Conservation (phyloP, 1,140 invertebrate species). For the Pristionchus pacificus region DNA sequence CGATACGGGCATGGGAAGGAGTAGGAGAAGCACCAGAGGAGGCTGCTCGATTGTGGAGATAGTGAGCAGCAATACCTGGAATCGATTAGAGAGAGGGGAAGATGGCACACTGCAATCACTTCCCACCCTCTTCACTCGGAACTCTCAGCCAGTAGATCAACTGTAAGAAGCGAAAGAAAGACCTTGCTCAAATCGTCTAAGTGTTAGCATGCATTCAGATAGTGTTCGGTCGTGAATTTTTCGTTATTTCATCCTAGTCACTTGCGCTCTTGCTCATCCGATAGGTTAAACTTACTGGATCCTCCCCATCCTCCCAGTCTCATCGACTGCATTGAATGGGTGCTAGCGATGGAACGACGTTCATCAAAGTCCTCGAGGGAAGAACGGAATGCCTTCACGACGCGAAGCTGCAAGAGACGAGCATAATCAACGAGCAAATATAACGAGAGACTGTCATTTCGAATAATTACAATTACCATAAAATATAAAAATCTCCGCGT, state of each 20-base stretch:
- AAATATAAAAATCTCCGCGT: conserved; percentile 13
- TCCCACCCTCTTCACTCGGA: too few species aligned
- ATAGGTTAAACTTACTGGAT: conserved; percentile 4
- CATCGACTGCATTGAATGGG: conserved; percentile 57
- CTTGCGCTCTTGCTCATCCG: too few species aligned
- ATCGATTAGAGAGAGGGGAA: too few species aligned
- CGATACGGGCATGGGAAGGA: conserved; percentile 16
- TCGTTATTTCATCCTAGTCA: too few species aligned
- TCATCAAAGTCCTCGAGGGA: conserved; percentile 99
- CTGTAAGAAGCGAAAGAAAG: too few species aligned
- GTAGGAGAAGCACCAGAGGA: conserved; percentile 19
- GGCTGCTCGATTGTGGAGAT: conserved; percentile 17
- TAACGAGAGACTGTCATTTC: conserved; percentile 2
- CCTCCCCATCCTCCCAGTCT: conserved; percentile 40
- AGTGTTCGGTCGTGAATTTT: too few species aligned
- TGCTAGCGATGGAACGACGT: conserved; percentile 71
- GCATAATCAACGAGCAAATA: not conserved
- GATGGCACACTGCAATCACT: too few species aligned
- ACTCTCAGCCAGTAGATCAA: too few species aligned
- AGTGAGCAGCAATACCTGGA: conserved; percentile 2
- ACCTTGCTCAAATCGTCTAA: too few species aligned
- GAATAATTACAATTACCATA: conserved; percentile 5
- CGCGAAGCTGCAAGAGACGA: conserved; percentile 75
- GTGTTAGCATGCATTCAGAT: too few species aligned
- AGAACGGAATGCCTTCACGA: conserved; percentile 99